A percentile compares a stretch with the other conserved stretches of the same genome.
Evolutionary conservation across 2,797 vertebrate genomes (phyloP).

Genomic region (Onychomys arenicola): DNA sequence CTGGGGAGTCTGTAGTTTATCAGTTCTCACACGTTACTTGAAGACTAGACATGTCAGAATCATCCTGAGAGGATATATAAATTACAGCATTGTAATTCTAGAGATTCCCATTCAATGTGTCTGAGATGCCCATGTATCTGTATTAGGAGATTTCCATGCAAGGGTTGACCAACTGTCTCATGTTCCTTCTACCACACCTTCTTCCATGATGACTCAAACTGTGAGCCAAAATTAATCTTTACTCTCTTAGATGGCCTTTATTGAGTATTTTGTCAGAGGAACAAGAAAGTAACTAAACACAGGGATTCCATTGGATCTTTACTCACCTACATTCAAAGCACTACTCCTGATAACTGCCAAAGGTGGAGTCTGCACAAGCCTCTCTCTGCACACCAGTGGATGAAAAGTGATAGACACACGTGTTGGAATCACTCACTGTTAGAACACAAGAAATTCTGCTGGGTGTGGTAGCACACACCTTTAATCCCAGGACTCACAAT

Average conservation of each 20-base stretch:
- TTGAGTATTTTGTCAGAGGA: not conserved
- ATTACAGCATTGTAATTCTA: not conserved
- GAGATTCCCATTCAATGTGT: not conserved
- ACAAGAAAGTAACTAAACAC: not conserved
- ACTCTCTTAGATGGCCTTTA: not conserved
- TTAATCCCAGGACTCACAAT: too few relatives aligned
- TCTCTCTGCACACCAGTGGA: not conserved
- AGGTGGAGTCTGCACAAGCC: not conserved
- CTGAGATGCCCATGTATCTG: not conserved
- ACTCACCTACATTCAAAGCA: not conserved
- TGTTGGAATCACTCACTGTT: not conserved
- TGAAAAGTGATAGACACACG: not conserved
- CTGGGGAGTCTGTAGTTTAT: not conserved
- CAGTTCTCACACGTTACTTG: not conserved
- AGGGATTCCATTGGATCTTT: not conserved
- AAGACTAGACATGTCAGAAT: not conserved
- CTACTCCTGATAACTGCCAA: not conserved
- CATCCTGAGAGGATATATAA: not conserved
- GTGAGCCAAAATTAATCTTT: not conserved
- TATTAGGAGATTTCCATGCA: not conserved
- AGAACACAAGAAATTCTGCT: not conserved
- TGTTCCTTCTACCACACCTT: not conserved
- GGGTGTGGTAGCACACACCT: not conserved
- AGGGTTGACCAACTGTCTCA: not conserved
- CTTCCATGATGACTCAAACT: not conserved